These are phyloP conservation scores for Aldrovandia affinis DNA, from an alignment of 2,797 vertebrate species.

Conservation along the genomic window DNA sequence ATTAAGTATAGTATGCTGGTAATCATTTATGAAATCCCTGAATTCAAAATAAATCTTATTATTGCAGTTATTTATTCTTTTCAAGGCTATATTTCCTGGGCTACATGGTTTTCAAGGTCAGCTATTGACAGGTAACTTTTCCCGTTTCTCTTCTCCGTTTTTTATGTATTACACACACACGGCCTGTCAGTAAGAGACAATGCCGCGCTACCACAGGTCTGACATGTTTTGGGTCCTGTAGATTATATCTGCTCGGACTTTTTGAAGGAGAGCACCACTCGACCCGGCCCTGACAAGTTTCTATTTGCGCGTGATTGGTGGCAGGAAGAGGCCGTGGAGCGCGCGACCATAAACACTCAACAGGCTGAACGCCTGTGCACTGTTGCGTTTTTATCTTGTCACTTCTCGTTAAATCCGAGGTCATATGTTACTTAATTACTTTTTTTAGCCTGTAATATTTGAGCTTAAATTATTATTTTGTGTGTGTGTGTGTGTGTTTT, in stretches of 20 bases:
- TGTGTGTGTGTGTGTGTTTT: not conserved
- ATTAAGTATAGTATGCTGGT: not conserved
- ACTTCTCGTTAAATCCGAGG: not conserved
- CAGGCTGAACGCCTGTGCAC: not conserved
- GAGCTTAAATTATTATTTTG: too few relatives aligned
- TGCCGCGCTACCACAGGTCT: conserved; percentile 2
- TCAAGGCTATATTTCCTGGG: not conserved
- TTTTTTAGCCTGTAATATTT: not conserved
- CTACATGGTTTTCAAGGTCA: not conserved
- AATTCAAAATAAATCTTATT: not conserved
- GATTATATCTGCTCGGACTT: not conserved
- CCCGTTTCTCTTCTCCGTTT: not conserved
- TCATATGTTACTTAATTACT: too few relatives aligned
- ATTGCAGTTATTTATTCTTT: not conserved
- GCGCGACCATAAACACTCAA: conserved; percentile 13
- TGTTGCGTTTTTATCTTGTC: not conserved
- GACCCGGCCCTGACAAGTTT: conserved; percentile 30
- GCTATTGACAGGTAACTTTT: not conserved
- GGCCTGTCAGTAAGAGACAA: conserved; percentile 2
- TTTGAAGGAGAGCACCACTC: conserved; percentile 2
- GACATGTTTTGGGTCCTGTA: conserved; percentile 14
- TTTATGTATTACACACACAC: not conserved
- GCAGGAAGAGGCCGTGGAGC: conserved; percentile 24
- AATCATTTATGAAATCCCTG: not conserved
- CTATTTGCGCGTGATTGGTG: conserved; percentile 31